Base-by-base conservation (phyloP, 2,113 vertebrate species). In the Mugil cephalus region DNA sequence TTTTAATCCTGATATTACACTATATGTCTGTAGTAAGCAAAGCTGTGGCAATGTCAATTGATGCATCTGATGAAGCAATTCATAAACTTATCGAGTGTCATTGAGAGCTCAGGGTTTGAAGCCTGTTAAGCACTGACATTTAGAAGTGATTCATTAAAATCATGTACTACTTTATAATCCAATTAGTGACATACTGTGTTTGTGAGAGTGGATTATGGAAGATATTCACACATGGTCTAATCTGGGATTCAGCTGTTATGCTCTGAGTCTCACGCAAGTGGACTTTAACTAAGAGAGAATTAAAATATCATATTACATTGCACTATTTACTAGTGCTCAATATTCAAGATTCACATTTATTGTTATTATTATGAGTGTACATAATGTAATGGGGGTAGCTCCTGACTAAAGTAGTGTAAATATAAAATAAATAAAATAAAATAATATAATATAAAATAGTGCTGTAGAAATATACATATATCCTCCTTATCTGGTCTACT, bases 211-310 rank as follows among this genome's bases (percentile, higher is more conserved):
- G 69, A 59, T 81, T 85, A 75, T 21, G n/a, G 19, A 21, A 36
- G 15, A 4, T 30, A 38, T 35, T 65, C 39, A 74, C 38, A 17
- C 18, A 11, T 48, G 8, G 1, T 10, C 47, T 77, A 68, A 74
- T 77, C 55, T 62, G 54, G 55, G 47, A 64, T 77, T 51, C 14
- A 46, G 8, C 34, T 0, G 19, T 69, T 52, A 66, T 63, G n/a
- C 8, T 71, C 6, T 53, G 18, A 60, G 2, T 30, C 18, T 68
- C 18, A 24, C 34, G 4, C 36, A 60, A 14, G 17, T n/a, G 18
- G 18, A 30, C 11, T 15, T 47, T 47, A 7, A 45, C 12, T n/a
- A 36, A 24, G 11, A 42, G 10, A 19, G 24, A 30, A 2, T 30
- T 30, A 30, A 30, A 30, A 30, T 30, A 30, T 30, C 5, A 30